Evolutionary conservation across 2,113 vertebrate genomes (phyloP), one percentile per base, ranked within the genome.

Genomic region (Picathartes gymnocephalus): DNA sequence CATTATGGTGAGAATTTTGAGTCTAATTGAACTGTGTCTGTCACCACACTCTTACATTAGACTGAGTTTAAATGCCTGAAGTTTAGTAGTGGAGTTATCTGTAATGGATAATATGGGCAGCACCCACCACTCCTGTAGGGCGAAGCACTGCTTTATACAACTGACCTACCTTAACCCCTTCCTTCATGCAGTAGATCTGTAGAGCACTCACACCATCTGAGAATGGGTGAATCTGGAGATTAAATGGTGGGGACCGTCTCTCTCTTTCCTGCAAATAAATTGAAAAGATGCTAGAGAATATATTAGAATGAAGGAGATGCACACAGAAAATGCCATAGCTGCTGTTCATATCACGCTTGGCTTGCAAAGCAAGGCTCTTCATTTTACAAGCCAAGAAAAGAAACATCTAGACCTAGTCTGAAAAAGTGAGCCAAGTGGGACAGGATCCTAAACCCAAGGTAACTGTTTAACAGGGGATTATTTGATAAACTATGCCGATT

Each of bases 121-220:
- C 73, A 84, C 11, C 35, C 45, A 86, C 27, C 65, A 57, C 57
- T 71, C 62, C 57, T 39, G 21, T 1, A 71, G 13, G 30, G 15
- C 64, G 18, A 69, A 72, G 73, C 28, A 65, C 39, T 84, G 80
- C 50, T 54, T 50, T 68, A 33, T 15, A 51, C 74, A 77, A 47
- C 14, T 80, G 76, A 95, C 96, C 60, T 98, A 99, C 99, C 99
- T 99, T 99, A 69, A 99, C 99, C 33, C 99, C 99, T 97, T 99
- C 99, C 96, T 99, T 99, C 98, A 99, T 99, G 90, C 99, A 99
- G 98, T 99, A 99, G 97, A 99, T 99, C 97, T 99, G 99, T 7
- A 99, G 98, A 22, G 99, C 99, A 53, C 99, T 99, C 96, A 99
- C 98, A 81, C 99, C 99, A 95, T 99, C 99, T 24, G 99, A 98